These are phyloP conservation scores for Cheilosia vulpina DNA, from an alignment of 2,888 invertebrate species.

Conservation along the genomic window DNA sequence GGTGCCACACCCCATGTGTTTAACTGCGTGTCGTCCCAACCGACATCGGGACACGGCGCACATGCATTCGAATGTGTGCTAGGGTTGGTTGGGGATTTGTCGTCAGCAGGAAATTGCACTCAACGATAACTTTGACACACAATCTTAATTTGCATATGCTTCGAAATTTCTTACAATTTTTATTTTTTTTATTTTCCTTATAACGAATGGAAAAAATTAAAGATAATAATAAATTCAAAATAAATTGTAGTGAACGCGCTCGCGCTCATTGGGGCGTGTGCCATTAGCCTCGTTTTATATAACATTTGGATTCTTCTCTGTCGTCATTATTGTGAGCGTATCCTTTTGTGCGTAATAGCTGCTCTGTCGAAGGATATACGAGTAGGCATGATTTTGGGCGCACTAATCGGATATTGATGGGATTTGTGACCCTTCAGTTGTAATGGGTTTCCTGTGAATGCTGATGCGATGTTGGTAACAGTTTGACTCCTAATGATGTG, in stretches of 20 bases:
- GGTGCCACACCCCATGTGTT: conserved; percentile 27
- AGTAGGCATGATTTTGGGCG: neutral
- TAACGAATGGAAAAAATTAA: neutral
- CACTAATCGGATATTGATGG: conserved; percentile 44
- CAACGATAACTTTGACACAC: conserved; percentile 60
- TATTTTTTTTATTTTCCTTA: neutral
- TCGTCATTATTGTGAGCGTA: conserved; percentile 26
- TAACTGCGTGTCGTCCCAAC: conserved; percentile 8
- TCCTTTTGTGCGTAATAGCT: neutral
- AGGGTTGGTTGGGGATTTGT: conserved; percentile 18
- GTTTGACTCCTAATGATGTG: neutral
- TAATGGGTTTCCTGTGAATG: neutral
- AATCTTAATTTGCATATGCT: conserved; percentile 66
- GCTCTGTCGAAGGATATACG: neutral
- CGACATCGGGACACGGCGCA: neutral
- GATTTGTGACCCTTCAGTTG: conserved; percentile 23
- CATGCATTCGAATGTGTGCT: neutral
- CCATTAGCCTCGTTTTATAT: conserved; percentile 44
- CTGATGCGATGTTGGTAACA: neutral
- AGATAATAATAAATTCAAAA: conserved; percentile 41
- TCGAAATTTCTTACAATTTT: conserved; percentile 42
- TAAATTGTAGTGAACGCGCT: conserved; percentile 35
- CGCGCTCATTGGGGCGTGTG: conserved; percentile 37
- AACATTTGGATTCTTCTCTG: neutral
- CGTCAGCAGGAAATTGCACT: conserved; percentile 53